phyloP scores from a whole-genome alignment of 2,797 vertebrate genomes.

The Triplophysa yarkandensis region DNA sequence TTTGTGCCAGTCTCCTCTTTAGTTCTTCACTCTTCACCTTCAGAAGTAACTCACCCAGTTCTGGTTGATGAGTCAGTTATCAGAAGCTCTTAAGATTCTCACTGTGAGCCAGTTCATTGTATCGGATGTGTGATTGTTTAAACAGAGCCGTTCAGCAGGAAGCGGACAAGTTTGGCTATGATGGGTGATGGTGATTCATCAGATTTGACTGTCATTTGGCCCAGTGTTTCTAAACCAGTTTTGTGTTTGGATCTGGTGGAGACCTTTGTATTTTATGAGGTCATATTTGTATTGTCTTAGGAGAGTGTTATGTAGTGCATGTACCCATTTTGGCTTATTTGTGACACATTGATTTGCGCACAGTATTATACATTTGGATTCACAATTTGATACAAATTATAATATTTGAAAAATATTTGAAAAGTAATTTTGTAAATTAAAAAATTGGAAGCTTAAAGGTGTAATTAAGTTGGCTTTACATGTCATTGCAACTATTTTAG shows the following conservation, averaged over 20 bases:
- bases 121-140: conserved; percentile 26
- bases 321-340: not conserved
- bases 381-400: too few relatives aligned
- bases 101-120: conserved; percentile 38
- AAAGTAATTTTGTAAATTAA: too few relatives aligned
- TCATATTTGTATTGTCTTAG: not conserved
- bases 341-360: not conserved
- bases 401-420: too few relatives aligned
- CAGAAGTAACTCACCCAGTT: conserved; percentile 21
- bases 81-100: conserved; percentile 15
- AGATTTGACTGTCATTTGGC: not conserved
- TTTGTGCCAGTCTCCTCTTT: conserved; percentile 26
- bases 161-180: conserved; percentile 3
- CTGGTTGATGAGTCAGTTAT: conserved; percentile 44
- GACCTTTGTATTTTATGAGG: not conserved
- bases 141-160: not conserved
- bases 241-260: not conserved
- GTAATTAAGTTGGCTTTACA: too few relatives aligned
- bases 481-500: too few relatives aligned
- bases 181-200: not conserved
- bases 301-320: too few relatives aligned
- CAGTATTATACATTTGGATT: not conserved
- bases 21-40: conserved; percentile 30
- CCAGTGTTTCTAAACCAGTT: not conserved
- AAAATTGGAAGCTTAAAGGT: too few relatives aligned